Percentiles rank a stretch among this genome's conserved stretches.
Conservation (phyloP, 2,888 invertebrate species). For the Polydrusus tereticollis region DNA sequence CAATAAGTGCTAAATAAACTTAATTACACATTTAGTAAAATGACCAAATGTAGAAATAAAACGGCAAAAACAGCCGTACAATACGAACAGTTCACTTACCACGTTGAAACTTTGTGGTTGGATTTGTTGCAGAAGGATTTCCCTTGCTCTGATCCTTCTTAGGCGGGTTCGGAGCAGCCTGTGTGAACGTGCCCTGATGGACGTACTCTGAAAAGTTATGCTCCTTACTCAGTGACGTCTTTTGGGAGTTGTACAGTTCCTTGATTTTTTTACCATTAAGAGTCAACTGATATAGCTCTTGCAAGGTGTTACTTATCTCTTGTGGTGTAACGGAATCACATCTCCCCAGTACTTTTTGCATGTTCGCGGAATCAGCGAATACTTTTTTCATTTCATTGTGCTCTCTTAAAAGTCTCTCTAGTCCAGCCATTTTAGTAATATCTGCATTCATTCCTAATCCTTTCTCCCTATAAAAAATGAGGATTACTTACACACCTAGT, state of each 20-base stretch:
- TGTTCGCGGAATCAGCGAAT: slow-evolving; percentile 52
- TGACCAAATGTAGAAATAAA: no score
- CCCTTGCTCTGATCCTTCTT: slow-evolving; percentile 18
- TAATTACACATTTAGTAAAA: no score
- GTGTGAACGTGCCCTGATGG: slow-evolving; percentile 25
- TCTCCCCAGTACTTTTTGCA: slow-evolving; percentile 41
- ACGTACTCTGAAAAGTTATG: slow-evolving; percentile 53
- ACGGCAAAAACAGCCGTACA: no score
- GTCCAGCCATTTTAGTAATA: slow-evolving; percentile 50
- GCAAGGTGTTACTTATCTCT: slow-evolving; percentile 52
- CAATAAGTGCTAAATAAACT: no score
- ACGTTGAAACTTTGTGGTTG: slow-evolving; percentile 33
- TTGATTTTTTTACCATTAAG: slow-evolving; percentile 58
- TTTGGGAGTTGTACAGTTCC: slow-evolving; percentile 57
- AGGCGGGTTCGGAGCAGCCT: background rate
- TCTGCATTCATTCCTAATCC: slow-evolving; percentile 53
- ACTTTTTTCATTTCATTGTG: slow-evolving; percentile 56
- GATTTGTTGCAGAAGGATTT: slow-evolving; percentile 29
- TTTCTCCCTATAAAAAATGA: slow-evolving; percentile 54
- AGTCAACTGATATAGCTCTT: slow-evolving; percentile 56
- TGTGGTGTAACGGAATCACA: slow-evolving; percentile 50
- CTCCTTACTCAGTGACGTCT: slow-evolving; percentile 54
- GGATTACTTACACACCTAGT: background rate
- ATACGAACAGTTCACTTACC: no score
- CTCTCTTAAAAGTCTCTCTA: slow-evolving; percentile 53